A percentile compares a stretch with the other conserved stretches of the same genome.
These are phyloP conservation scores for Synanceia verrucosa DNA, from an alignment of 2,797 vertebrate species.

Conservation along the genomic window DNA sequence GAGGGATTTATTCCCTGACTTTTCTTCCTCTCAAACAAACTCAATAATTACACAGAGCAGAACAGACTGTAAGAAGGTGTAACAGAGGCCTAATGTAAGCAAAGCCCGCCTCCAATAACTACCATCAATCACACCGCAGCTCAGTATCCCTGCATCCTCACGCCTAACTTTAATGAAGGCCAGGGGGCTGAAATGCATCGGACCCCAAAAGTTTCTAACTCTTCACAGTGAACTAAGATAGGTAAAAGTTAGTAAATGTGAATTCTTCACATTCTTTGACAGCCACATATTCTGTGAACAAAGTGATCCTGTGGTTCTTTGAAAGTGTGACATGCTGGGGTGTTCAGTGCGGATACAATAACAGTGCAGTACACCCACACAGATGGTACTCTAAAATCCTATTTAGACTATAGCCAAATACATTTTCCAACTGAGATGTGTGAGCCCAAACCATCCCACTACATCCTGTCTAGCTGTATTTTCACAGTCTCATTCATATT, in stretches of 20 bases:
- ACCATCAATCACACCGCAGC: constrained; percentile 34
- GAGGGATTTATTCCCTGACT: constrained; percentile 35
- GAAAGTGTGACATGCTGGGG: constrained; percentile 42
- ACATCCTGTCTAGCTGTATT: constrained; percentile 17
- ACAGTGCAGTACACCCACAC: constrained; percentile 46
- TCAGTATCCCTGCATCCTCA: constrained; percentile 15
- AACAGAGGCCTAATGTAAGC: constrained; percentile 8
- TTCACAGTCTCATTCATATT: constrained; percentile 23
- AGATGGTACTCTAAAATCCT: constrained; percentile 48
- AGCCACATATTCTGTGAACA: constrained; percentile 50
- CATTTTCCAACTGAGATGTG: constrained; percentile 23
- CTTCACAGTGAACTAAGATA: constrained; percentile 25
- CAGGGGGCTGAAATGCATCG: constrained; percentile 28
- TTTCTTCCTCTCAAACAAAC: constrained; percentile 17
- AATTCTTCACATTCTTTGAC: constrained; percentile 45
- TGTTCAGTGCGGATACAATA: constrained; percentile 48
- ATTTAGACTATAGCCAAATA: constrained; percentile 51
- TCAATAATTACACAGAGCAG: neutral
- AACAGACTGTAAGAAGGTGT: constrained; percentile 5
- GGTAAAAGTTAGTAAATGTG: constrained; percentile 40
- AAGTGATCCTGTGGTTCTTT: constrained; percentile 50
- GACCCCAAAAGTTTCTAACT: constrained; percentile 30
- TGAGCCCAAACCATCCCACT: constrained; percentile 18
- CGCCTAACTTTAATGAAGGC: constrained; percentile 35
- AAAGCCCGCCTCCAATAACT: constrained; percentile 9